Percentiles rank a stretch among this genome's conserved stretches.
Evolutionary conservation across 2,888 invertebrate genomes (phyloP).

Genomic region (Pegoplata infirma): DNA sequence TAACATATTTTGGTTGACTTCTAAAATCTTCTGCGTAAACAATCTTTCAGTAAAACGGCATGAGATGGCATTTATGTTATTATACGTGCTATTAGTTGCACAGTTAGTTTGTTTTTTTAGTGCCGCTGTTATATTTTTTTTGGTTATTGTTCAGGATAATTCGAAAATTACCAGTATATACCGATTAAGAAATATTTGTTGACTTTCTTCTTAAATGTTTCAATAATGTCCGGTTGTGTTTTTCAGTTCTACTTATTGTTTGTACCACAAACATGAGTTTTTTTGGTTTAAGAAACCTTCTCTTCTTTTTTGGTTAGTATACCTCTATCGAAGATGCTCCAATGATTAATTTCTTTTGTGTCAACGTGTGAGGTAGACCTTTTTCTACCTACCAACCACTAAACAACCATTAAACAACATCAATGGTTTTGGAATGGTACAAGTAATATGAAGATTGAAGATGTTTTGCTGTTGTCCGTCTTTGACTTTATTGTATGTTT

Average conservation of each 20-base stretch:
- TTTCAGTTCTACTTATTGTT: not conserved
- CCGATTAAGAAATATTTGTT: not conserved
- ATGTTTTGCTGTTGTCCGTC: constrained; percentile 20
- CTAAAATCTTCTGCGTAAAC: not conserved
- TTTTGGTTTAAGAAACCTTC: constrained; percentile 8
- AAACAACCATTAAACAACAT: constrained; percentile 3
- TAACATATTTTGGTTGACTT: no score
- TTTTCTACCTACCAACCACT: constrained; percentile 27
- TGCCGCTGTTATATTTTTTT: not conserved
- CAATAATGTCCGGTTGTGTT: not conserved
- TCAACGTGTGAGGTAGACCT: constrained; percentile 55
- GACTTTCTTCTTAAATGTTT: not conserved
- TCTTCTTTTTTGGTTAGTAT: not conserved
- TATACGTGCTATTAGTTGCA: constrained; percentile 11
- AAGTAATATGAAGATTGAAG: constrained; percentile 29
- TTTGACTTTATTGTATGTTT: constrained; percentile 17
- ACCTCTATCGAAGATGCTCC: constrained; percentile 17
- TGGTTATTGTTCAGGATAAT: not conserved
- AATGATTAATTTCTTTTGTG: constrained; percentile 57
- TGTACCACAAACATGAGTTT: not conserved
- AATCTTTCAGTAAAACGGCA: not conserved
- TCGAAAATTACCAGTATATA: not conserved
- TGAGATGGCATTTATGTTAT: not conserved
- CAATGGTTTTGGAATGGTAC: constrained; percentile 8
- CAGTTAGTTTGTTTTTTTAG: not conserved